Percentiles rank a stretch among this genome's conserved stretches.
Conservation (phyloP, 2,797 vertebrate species). For the Rhinichthys osculus region DNA sequence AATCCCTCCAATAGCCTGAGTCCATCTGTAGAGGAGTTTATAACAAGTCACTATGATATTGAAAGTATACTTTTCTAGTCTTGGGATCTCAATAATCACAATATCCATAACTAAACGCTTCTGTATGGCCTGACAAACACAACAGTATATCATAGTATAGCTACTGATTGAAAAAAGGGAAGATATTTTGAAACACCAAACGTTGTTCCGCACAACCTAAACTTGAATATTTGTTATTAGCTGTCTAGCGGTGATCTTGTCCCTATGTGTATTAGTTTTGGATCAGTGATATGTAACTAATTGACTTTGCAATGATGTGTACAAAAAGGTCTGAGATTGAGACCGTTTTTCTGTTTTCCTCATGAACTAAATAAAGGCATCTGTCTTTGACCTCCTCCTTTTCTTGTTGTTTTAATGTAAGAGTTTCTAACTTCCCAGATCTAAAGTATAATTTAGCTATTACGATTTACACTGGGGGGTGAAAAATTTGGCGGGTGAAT, state of each 20-base stretch:
- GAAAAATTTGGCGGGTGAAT: too few relatives aligned
- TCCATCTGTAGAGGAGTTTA: background rate
- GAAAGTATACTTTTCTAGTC: background rate
- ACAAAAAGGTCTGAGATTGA: background rate
- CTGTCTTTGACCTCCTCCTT: background rate
- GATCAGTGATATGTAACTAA: slow-evolving; percentile 17
- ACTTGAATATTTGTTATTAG: background rate
- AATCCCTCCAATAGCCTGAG: background rate
- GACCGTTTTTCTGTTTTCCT: background rate
- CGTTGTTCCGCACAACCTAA: background rate
- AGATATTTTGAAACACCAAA: background rate
- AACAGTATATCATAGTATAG: too few relatives aligned
- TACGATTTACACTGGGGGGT: background rate
- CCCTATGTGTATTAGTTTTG: slow-evolving; percentile 22
- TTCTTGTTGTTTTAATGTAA: background rate
- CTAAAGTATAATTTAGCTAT: background rate
- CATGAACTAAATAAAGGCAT: slow-evolving; percentile 11
- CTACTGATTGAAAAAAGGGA: background rate
- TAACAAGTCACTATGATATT: background rate
- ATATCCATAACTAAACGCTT: background rate
- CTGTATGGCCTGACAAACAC: background rate
- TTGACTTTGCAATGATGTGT: slow-evolving; percentile 26
- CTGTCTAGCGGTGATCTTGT: slow-evolving; percentile 3
- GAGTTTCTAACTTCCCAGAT: background rate
- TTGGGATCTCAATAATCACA: background rate